These are phyloP conservation scores for Anoplopoma fimbria DNA, from an alignment of 2,113 vertebrate genomes.

Conservation along the genomic window DNA sequence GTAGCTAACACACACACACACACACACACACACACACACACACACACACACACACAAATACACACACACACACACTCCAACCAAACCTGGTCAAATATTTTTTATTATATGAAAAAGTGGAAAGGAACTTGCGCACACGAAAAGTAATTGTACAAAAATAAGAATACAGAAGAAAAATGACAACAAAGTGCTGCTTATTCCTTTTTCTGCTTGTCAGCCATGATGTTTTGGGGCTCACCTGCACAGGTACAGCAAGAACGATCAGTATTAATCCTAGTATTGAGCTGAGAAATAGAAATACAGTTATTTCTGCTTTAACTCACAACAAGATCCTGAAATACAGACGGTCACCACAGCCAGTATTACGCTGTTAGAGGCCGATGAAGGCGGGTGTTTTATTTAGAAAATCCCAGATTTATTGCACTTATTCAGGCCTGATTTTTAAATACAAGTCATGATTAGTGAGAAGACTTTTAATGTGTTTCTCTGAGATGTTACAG, in stretches of 20 bases:
- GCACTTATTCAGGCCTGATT: background rate
- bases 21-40: slow-evolving; percentile 9
- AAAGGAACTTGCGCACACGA: background rate
- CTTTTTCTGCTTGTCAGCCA: slow-evolving; percentile 1
- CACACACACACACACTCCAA: slow-evolving; percentile 18
- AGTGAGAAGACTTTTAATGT: background rate
- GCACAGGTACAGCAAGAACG: background rate
- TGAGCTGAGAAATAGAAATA: background rate
- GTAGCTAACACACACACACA: slow-evolving; percentile 60
- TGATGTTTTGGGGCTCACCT: slow-evolving; percentile 5
- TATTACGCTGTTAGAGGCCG: background rate
- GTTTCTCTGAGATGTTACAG: background rate
- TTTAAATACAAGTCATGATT: background rate
- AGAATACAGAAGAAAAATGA: background rate
- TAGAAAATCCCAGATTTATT: background rate
- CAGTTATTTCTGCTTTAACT: background rate
- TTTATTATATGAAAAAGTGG: background rate
- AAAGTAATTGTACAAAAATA: background rate
- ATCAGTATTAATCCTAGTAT: slow-evolving; percentile 1
- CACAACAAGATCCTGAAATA: background rate
- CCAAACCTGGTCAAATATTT: slow-evolving; percentile 18
- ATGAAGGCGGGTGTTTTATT: slow-evolving; percentile 1
- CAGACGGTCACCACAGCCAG: background rate
- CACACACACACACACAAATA: slow-evolving; percentile 34
- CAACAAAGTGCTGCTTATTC: background rate